Percentiles rank a stretch among this genome's conserved stretches.
These are phyloP conservation scores for Dolichopus griseipennis DNA, from an alignment of 2,888 invertebrate species.

Conservation along the genomic window DNA sequence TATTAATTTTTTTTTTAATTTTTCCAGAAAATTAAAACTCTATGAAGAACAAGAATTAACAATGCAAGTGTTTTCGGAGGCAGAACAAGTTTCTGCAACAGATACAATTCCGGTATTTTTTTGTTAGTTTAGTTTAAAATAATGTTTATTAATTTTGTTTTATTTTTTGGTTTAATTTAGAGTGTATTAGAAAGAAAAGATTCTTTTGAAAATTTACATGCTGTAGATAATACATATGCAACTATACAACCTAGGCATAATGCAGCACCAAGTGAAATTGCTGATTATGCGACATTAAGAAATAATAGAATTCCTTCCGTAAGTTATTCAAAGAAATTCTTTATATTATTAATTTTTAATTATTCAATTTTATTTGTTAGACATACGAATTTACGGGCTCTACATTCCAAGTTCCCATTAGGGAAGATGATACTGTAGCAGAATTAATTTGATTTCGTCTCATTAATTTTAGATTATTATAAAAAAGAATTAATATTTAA, in stretches of 20 bases:
- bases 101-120: slow-evolving; percentile 34
- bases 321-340: slow-evolving; percentile 15
- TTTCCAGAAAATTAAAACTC: slow-evolving; percentile 64
- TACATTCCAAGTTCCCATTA: slow-evolving; percentile 61
- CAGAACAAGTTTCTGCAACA: slow-evolving; percentile 48
- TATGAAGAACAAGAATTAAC: slow-evolving; percentile 89
- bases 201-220: slow-evolving; percentile 38
- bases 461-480: slow-evolving; percentile 1
- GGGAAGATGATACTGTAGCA: slow-evolving; percentile 41
- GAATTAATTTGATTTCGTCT: slow-evolving; percentile 37
- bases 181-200: slow-evolving; percentile 37
- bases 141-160: no score
- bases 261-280: slow-evolving; percentile 38
- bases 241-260: slow-evolving; percentile 42
- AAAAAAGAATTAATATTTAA: neutral
- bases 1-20: slow-evolving; percentile 14
- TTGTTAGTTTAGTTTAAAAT: slow-evolving; percentile 5
- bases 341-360: neutral
- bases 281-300: slow-evolving; percentile 43
- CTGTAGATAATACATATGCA: slow-evolving; percentile 43
- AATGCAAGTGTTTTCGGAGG: slow-evolving; percentile 83
- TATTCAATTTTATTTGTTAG: slow-evolving; percentile 26
- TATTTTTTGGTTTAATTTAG: slow-evolving; percentile 19
- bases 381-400: slow-evolving; percentile 51
- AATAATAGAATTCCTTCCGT: slow-evolving; percentile 43